Conservation (phyloP, 2,113 vertebrate species). For the Balaenoptera acutorostrata region DNA sequence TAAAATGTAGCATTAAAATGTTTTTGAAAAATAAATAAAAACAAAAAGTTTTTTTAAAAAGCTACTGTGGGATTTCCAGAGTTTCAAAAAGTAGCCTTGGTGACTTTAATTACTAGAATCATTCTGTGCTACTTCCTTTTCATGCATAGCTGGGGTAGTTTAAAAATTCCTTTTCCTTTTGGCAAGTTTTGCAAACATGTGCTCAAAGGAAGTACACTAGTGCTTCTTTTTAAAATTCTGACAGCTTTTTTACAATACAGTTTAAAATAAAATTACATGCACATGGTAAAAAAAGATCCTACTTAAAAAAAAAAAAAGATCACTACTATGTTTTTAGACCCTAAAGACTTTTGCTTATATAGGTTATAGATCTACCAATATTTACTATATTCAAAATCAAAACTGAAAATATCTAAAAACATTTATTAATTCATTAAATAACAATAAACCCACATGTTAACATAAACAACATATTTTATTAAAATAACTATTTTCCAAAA, state of each 20-base stretch:
- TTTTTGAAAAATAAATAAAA: too few relatives aligned
- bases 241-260: background rate
- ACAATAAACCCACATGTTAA: background rate
- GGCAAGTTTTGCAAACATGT: background rate
- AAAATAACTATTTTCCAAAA: background rate
- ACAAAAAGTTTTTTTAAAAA: background rate
- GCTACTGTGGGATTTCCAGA: background rate
- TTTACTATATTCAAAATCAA: background rate
- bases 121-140: background rate
- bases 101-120: background rate
- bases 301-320: background rate
- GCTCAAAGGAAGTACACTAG: background rate
- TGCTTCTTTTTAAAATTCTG: background rate
- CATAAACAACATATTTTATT: background rate
- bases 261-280: slow-evolving; percentile 1
- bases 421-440: background rate
- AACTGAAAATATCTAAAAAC: background rate
- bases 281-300: background rate
- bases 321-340: background rate
- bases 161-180: background rate
- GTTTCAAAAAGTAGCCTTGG: background rate
- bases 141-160: background rate
- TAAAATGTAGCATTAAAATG: too few relatives aligned
- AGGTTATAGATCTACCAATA: background rate
- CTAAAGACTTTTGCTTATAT: background rate